Conservation (phyloP, 1,140 invertebrate genomes). For the Drosophila yakuba region DNA sequence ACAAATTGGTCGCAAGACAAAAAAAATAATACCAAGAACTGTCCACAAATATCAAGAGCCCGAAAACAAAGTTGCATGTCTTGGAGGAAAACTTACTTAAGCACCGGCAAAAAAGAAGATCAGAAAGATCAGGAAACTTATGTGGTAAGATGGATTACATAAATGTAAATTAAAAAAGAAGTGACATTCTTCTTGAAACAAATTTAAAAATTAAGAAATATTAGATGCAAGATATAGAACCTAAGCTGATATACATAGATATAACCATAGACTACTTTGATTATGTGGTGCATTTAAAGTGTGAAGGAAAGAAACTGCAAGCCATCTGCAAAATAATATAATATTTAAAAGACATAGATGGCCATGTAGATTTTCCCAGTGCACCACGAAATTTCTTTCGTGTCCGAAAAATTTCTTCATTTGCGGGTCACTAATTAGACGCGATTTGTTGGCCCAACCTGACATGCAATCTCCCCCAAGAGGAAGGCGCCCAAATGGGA, state of each 20-base stretch:
- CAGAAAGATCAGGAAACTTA: no score
- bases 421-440: slow-evolving; percentile 52
- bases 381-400: slow-evolving; percentile 25
- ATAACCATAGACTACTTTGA: no score
- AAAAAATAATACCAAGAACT: slow-evolving; percentile 32
- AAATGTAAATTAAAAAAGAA: neutral
- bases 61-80: slow-evolving; percentile 45
- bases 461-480: slow-evolving; percentile 41
- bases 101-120: neutral
- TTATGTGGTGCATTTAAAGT: no score
- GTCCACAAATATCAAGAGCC: slow-evolving; percentile 28
- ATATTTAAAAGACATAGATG: neutral
- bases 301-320: no score
- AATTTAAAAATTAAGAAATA: neutral
- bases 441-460: slow-evolving; percentile 36
- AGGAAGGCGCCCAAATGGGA: slow-evolving; percentile 6
- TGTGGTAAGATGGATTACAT: no score
- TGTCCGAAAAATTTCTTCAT: slow-evolving; percentile 51
- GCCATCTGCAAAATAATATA: neutral
- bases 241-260: no score
- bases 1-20: slow-evolving; percentile 34
- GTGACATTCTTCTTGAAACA: no score
- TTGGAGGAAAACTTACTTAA: slow-evolving; percentile 14
- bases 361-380: slow-evolving; percentile 3
- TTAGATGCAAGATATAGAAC: no score